A percentile compares a stretch with the other conserved stretches of the same genome.
phyloP scores from a whole-genome alignment of 2,888 invertebrate genomes.

The Campoplex capitator region DNA sequence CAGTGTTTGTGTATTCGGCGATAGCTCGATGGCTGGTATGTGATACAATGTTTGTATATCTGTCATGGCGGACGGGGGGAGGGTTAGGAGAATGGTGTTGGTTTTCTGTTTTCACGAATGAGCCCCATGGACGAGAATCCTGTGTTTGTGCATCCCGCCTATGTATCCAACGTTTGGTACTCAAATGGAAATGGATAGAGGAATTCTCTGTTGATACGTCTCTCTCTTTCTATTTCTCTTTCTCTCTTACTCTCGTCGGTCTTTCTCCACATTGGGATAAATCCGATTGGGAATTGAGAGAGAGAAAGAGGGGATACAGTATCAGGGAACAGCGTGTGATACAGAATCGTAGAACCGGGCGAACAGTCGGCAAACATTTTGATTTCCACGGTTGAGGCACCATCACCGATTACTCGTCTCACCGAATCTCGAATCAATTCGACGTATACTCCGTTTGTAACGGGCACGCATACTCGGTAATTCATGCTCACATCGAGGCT shows the following conservation, averaged over 20 bases:
- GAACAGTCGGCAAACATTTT: constrained; percentile 77
- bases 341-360: constrained; percentile 38
- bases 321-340: constrained; percentile 55
- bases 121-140: constrained; percentile 64
- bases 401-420: constrained; percentile 71
- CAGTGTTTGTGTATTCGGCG: constrained; percentile 34
- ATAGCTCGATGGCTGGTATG: constrained; percentile 37
- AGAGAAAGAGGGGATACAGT: constrained; percentile 38
- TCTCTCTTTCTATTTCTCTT: constrained; percentile 22
- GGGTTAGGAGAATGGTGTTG: not conserved
- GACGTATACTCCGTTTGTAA: constrained; percentile 33
- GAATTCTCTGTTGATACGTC: constrained; percentile 58
- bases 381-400: constrained; percentile 71
- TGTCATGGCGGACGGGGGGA: constrained; percentile 12
- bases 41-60: constrained; percentile 63
- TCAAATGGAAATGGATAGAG: constrained; percentile 67
- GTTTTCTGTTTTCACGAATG: constrained; percentile 62
- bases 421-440: constrained; percentile 58
- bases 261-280: constrained; percentile 48
- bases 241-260: constrained; percentile 26
- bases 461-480: constrained; percentile 40
- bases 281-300: constrained; percentile 55
- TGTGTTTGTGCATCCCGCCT: constrained; percentile 61
- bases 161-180: constrained; percentile 51
- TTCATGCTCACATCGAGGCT: constrained; percentile 42